Base-by-base conservation (phyloP, 2,888 invertebrate species). In the Lepidocyrtoides sp. region DNA sequence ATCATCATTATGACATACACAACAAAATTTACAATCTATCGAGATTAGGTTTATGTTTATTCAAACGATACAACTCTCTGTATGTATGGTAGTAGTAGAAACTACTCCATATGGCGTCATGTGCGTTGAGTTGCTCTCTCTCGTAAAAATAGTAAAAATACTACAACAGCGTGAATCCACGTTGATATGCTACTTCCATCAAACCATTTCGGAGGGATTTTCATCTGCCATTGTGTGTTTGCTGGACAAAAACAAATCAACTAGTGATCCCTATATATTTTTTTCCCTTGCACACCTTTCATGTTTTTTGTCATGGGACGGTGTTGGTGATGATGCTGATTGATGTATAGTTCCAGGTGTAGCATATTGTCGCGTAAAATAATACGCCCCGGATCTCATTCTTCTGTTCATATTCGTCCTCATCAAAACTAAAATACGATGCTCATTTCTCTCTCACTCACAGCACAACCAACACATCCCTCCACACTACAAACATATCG, bases 161-260 rank as follows among this genome's bases (percentile, higher is more conserved):
- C 72, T 66, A 12, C 66, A 36, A 5, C n/a, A 66, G 23, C 20
- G 51, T 10, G 10, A 41, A 54, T 79, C 12, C 51, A 44, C 14
- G 54, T n/a, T 54, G 12, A 4, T 23, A 20, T 23, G 57, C n/a
- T 48, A 7, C 44, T 83, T 60, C n/a, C n/a, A n/a, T n/a, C n/a
- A n/a, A n/a, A n/a, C n/a, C n/a, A n/a, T 86, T 82, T 72, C 82
- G 89, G 89, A 89, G 89, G 89, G 89, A 89, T 72, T 36, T 63
- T 63, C 63, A 63, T 63, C 63, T 63, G 29, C 63, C 63, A 63
- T 63, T 54, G 54, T 63, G 63, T 69, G 66, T 44, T 17, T 36
- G 12, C 44, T 41, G 75, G n/a, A 26, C 79, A 79, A 48, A 32
- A 86, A 14, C 36, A 66, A 85, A 85, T 57, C 75, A 83, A 81